Base-by-base conservation (phyloP, 2,888 invertebrate species). In the Trichopoda pennipes region DNA sequence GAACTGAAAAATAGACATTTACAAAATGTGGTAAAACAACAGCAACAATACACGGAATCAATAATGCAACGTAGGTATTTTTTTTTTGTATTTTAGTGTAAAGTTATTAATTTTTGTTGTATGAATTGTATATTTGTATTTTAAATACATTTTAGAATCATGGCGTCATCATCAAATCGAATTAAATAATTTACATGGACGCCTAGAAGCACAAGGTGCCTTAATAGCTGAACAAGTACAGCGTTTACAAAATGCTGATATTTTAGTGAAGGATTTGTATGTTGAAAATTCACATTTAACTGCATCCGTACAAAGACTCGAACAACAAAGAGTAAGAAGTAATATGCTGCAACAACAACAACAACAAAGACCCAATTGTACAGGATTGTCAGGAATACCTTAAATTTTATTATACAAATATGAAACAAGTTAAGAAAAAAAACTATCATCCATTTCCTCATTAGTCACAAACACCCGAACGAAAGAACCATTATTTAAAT, bases 231-330 rank as follows among this genome's bases (percentile, higher is more conserved):
- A 91, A 81, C 92, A 95, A 91, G 91, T 93, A 70, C 94, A 95
- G 87, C 94, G 94, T 84, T 92, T 96, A 77, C 93, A 94, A 49
- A 93, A 93, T 87, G 94, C 95, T 17, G 96, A 96, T 90, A 90
- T 95, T 86, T 92, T 96, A 58, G 95, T 96, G 23, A 95, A 96
- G 91, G 96, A 96, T 88, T 92, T 97, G 81, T 97, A 95, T 91
- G 93, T 96, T 66, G 96, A 97, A 91, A 97, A 97, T 92, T 94
- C 96, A 70, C 95, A 95, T 90, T 92, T 97, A 78, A 92, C 94
- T 78, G 94, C 94, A 21, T 94, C 93, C 7, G 90, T 91, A 53
- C 91, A 91, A 85, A 86, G 90, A 35, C 84, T 91, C 60, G 91
- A 91, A 74, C 91, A 91, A 74, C 91, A 91, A 83, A 85, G 90